Conservation (phyloP, 2,888 invertebrate genomes). For the Stenotaenia linearis region DNA sequence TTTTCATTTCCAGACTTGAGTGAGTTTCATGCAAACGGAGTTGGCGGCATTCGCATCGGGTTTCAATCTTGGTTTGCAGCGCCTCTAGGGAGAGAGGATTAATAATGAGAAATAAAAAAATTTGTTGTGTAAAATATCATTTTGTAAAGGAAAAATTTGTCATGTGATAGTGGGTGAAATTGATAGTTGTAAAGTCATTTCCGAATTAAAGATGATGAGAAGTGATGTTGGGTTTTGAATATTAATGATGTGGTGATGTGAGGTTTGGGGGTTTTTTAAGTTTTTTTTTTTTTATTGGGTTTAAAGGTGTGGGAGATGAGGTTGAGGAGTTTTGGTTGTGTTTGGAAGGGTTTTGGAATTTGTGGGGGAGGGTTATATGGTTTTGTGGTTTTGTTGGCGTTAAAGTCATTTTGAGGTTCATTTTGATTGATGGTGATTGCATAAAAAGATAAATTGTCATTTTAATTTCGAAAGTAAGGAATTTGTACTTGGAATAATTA, state of each 20-base stretch:
- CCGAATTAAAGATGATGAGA: background rate
- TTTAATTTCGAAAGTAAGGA: too few species aligned
- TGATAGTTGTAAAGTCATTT: background rate
- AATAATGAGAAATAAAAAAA: background rate
- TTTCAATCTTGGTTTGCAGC: background rate
- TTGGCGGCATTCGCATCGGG: background rate
- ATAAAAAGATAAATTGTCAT: too few species aligned
- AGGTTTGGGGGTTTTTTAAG: background rate
- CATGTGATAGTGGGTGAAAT: background rate
- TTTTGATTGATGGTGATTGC: too few species aligned
- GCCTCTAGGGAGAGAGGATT: conserved; percentile 11
- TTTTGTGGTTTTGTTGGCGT: too few species aligned
- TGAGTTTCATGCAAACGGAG: background rate
- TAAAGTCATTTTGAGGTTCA: too few species aligned
- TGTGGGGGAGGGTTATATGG: too few species aligned
- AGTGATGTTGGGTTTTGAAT: background rate
- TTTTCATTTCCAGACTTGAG: conserved; percentile 3
- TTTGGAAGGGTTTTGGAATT: too few species aligned
- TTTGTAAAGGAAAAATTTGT: background rate
- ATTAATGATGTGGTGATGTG: too few species aligned
- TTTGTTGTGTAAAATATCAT: background rate
- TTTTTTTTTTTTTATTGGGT: background rate
- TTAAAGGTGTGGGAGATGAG: too few species aligned
- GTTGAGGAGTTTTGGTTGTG: too few species aligned
- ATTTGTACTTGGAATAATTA: too few species aligned